Percentiles rank a stretch among this genome's conserved stretches.
phyloP scores from a whole-genome alignment of 1,140 invertebrate genomes.

The Calosoma granatense region DNA sequence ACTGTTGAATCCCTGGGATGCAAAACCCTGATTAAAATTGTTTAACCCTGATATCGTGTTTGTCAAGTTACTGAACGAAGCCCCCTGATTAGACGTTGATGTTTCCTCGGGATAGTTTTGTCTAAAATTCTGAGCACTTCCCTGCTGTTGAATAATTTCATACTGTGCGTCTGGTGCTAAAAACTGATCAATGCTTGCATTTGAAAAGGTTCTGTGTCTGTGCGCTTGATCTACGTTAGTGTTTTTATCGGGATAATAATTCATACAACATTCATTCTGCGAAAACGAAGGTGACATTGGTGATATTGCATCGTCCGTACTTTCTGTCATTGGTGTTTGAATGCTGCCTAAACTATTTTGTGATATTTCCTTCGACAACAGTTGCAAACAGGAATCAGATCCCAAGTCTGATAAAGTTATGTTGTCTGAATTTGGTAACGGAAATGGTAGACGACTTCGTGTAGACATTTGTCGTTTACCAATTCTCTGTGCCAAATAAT shows the following conservation, averaged over 20 bases:
- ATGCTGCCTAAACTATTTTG: constrained; percentile 38
- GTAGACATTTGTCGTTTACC: constrained; percentile 45
- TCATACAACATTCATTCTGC: constrained; percentile 13
- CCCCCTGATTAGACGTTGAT: constrained; percentile 11
- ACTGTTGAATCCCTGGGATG: background rate
- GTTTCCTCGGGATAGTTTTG: constrained; percentile 12
- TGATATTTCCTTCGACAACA: constrained; percentile 40
- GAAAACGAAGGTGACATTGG: constrained; percentile 5
- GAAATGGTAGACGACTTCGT: constrained; percentile 45
- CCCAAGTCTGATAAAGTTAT: constrained; percentile 19
- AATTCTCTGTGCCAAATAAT: constrained; percentile 42
- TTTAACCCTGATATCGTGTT: constrained; percentile 31
- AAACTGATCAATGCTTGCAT: constrained; percentile 30
- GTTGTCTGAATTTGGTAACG: constrained; percentile 34
- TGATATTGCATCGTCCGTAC: constrained; percentile 30
- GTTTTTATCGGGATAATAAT: constrained; percentile 18
- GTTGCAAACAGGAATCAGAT: constrained; percentile 28
- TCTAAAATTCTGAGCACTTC: constrained; percentile 15
- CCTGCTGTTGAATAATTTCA: constrained; percentile 42
- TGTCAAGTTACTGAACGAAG: constrained; percentile 24
- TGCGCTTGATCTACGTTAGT: constrained; percentile 15
- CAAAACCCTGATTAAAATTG: constrained; percentile 17
- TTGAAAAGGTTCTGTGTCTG: constrained; percentile 16
- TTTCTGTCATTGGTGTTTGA: constrained; percentile 33
- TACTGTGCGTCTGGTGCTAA: constrained; percentile 52